Evolutionary conservation across 2,113 vertebrate genomes (phyloP), one percentile per base, ranked within the genome.

Genomic region (Zootoca vivipara): DNA sequence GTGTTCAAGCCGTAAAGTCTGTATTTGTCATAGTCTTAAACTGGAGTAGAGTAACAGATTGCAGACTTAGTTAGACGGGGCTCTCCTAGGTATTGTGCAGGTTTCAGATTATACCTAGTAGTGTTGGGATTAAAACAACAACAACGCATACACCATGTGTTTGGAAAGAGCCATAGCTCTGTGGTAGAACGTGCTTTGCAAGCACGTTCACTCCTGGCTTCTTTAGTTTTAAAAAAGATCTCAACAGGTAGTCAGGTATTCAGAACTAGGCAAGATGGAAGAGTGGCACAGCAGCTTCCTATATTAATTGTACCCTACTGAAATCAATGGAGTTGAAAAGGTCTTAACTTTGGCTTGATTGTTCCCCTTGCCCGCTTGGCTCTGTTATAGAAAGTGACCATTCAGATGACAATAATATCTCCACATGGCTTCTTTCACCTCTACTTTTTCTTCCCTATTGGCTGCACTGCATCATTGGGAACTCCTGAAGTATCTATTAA

Each of bases 321-420:
- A 30, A 79, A 70, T 20, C 56, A 65, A 35, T 7, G 56, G 13
- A 30, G 28, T 7, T 62, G 65, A 22, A 46, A 78, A 78, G 74
- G 30, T 58, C 28, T 22, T 83, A 65, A 33, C 30, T 87, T 74
- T 87, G 70, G 56, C 28, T 88, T 88, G 52, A 72, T 64, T 82
- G 20, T 65, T 74, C 30, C 6, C 20, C 58, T 75, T 88, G 30
- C n/a, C n/a, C 15, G 13, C 62, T 69, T 69, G 20, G 35, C 28
- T 87, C 52, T 15, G 15, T 67, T 52, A 18, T 15, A 46, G 20
- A 35, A 74, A 22, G 58, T 33, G 24, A 67, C 62, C 58, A 7
- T 38, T 67, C 62, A 46, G 38, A 22, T 82, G 38, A 82, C 69
- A 87, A 64, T 52, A 78, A 77, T 83, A 88, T 40, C 72, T 30